These are phyloP conservation scores for Pocota personata DNA, from an alignment of 2,888 invertebrate species.

Conservation along the genomic window DNA sequence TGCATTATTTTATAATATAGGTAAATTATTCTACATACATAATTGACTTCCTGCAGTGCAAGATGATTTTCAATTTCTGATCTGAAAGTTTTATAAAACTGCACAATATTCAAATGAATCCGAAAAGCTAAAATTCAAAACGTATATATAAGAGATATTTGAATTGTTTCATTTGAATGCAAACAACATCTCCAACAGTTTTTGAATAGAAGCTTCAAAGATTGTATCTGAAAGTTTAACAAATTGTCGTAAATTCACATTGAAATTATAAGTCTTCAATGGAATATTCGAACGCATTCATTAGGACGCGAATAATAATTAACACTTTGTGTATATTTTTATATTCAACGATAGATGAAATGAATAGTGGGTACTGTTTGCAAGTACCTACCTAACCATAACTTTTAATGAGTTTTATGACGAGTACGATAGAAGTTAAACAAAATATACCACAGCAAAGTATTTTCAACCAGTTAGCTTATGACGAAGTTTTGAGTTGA, in stretches of 20 bases:
- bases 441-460: too few species aligned
- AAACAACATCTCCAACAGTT: constrained; percentile 23
- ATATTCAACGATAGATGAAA: too few species aligned
- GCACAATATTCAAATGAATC: constrained; percentile 43
- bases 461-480: too few species aligned
- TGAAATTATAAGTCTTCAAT: background rate
- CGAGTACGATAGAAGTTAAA: too few species aligned
- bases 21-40: constrained; percentile 54
- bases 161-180: constrained; percentile 26
- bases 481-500: too few species aligned
- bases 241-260: background rate
- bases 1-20: background rate
- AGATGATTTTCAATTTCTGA: constrained; percentile 59
- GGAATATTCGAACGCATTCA: too few species aligned
- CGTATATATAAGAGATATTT: constrained; percentile 6
- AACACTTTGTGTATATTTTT: too few species aligned
- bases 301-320: too few species aligned
- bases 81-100: constrained; percentile 48
- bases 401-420: too few species aligned
- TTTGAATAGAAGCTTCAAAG: constrained; percentile 20
- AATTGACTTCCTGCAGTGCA: constrained; percentile 52
- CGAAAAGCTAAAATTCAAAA: constrained; percentile 20
- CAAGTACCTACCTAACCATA: too few species aligned
- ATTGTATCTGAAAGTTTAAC: background rate
- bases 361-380: too few species aligned